Evolutionary conservation across 1,140 invertebrate species (phyloP), one percentile per base, ranked within the genome.

Genomic region (Araneus ventricosus): DNA sequence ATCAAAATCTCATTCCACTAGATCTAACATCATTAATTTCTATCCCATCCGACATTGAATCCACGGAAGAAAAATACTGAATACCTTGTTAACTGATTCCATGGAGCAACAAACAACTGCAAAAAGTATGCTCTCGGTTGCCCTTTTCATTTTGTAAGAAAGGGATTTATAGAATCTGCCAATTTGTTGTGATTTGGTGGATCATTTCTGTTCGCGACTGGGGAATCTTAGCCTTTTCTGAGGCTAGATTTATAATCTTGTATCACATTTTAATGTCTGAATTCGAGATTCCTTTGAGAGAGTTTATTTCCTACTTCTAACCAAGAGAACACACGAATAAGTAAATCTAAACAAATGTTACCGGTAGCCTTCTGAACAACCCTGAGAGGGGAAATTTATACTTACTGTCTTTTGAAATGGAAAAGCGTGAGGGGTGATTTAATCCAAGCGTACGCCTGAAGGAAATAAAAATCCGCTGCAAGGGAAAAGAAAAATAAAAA

Each of bases 161-260:
- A 34, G 70, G 61, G 59, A 88, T 88, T 88, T 88, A 59, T 24
- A 88, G 86, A 30, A 41, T 59, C 86, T 67, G 86, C n/a, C 86
- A 88, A 88, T 88, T 88, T 88, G 86, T 88, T 70, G 70, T 61
- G n/a, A 22, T 70, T 88, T 20, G n/a, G 61, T 67, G n/a, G 86
- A 88, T 88, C 86, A 88, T 88, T 88, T 88, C 86, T 10, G 41
- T 24, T 41, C 20, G 61, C 24, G 27, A 70, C 39, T 70, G 70
- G 39, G 17, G 63, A 67, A 67, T 88, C 61, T 88, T n/a, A n/a
- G n/a, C 86, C 70, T 88, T 88, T 88, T 59, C n/a, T 34, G 86
- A 70, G 63, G 27, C 45, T 61, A 70, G 86, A 88, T 88, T 88
- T 88, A 88, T 88, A 34, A 63, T n/a, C n/a, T 24, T 14, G 30